Conservation (phyloP, 2,888 invertebrate genomes). For the Pammene fasciana region DNA sequence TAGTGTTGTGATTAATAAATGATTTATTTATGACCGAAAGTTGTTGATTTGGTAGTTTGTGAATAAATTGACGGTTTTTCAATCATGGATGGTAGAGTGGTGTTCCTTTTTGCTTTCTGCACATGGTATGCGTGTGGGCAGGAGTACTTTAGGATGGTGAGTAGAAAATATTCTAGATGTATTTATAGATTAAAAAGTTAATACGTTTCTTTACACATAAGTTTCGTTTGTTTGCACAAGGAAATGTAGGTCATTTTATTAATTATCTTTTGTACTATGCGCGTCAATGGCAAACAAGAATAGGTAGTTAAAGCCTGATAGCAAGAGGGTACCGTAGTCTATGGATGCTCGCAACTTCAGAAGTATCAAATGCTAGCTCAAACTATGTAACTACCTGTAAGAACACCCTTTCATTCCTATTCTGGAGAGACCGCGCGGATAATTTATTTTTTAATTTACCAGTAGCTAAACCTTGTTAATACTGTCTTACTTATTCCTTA, state of each 20-base stretch:
- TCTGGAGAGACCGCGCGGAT: too few relatives aligned
- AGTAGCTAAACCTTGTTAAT: too few relatives aligned
- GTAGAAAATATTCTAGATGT: conserved; percentile 48
- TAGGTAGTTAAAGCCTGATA: too few relatives aligned
- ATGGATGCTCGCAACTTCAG: too few relatives aligned
- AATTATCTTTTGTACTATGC: too few relatives aligned
- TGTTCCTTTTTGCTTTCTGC: conserved; percentile 70
- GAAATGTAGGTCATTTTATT: neutral
- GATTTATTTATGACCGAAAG: conserved; percentile 17
- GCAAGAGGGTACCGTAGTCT: too few relatives aligned
- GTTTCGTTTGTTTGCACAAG: neutral
- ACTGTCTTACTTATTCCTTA: too few relatives aligned
- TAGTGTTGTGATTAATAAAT: conserved; percentile 16
- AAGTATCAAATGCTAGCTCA: too few relatives aligned
- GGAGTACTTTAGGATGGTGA: conserved; percentile 77
- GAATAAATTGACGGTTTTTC: conserved; percentile 34
- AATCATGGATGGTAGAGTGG: conserved; percentile 61
- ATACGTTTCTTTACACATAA: conserved; percentile 13
- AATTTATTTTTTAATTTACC: too few relatives aligned
- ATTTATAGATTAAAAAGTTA: conserved; percentile 18
- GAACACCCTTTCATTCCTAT: too few relatives aligned
- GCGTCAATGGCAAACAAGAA: too few relatives aligned
- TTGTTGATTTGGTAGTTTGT: conserved; percentile 19
- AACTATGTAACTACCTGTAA: too few relatives aligned
- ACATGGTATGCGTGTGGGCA: conserved; percentile 67